A percentile compares a stretch with the other conserved stretches of the same genome.
phyloP scores from a whole-genome alignment of 2,888 invertebrate genomes.

The Rapana venosa region DNA sequence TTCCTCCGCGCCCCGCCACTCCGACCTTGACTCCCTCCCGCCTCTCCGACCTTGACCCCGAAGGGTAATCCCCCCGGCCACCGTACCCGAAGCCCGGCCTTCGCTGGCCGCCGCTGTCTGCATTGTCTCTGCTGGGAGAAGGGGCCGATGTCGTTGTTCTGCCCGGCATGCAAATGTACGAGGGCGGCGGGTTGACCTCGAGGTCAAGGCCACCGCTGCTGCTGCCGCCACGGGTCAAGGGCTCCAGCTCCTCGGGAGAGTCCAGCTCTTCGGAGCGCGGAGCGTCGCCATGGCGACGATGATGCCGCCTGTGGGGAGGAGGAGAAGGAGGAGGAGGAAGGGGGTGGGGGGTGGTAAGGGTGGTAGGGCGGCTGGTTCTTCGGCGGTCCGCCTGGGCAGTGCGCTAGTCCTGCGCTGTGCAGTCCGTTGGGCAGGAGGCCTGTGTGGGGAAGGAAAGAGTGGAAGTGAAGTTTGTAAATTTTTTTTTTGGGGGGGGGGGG shows the following conservation, averaged over 20 bases:
- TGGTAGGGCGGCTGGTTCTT: neutral
- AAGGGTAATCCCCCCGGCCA: neutral
- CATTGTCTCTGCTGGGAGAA: neutral
- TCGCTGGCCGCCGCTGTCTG: neutral
- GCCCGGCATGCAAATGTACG: neutral
- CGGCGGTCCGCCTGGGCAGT: neutral
- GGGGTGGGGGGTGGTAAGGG: neutral
- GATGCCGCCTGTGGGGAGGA: neutral
- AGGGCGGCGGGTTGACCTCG: neutral
- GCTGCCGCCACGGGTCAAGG: neutral
- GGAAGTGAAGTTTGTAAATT: too few relatives aligned
- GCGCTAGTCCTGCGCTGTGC: neutral
- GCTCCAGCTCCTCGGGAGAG: slow-evolving; percentile 32
- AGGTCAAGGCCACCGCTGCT: neutral
- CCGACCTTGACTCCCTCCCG: neutral
- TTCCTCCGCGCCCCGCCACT: neutral
- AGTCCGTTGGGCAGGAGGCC: slow-evolving; percentile 31
- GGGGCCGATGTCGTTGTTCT: neutral
- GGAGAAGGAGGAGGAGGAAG: slow-evolving; percentile 21
- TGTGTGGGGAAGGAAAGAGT: neutral
- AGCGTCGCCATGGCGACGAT: neutral
- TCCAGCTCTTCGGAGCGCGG: slow-evolving; percentile 11
- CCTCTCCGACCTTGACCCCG: neutral
- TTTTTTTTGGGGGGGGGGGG: too few relatives aligned
- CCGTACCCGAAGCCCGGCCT: neutral